phyloP scores from a whole-genome alignment of 2,113 vertebrate genomes.

The Lontra canadensis region DNA sequence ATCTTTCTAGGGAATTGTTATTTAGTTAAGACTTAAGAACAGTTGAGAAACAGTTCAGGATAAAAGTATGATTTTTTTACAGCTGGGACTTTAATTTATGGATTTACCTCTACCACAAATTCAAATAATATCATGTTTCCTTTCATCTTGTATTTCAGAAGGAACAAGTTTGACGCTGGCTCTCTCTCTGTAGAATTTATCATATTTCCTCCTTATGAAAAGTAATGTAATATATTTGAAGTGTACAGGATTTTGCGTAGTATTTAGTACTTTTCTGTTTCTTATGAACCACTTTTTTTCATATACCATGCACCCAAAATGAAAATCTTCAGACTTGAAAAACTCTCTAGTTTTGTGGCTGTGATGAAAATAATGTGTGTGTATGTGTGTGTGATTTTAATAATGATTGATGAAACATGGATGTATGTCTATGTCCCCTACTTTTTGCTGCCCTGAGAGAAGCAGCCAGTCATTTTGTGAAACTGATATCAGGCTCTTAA shows the following conservation, averaged over 20 bases:
- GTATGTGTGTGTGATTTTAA: not conserved
- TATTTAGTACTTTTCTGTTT: not conserved
- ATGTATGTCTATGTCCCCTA: not conserved
- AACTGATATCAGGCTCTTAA: not conserved
- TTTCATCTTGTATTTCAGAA: not conserved
- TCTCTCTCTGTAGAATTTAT: not conserved
- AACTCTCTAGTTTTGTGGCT: not conserved
- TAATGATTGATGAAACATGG: not conserved
- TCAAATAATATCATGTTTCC: not conserved
- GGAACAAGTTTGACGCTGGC: not conserved
- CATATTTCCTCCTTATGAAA: not conserved
- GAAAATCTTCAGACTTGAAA: not conserved
- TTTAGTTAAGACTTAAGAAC: slow-evolving; percentile 2
- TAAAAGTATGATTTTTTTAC: not conserved
- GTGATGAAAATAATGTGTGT: not conserved
- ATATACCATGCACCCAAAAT: not conserved
- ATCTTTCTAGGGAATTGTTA: not conserved
- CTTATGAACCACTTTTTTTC: not conserved
- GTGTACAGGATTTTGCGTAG: not conserved
- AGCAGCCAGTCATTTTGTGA: not conserved
- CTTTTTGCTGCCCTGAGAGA: not conserved
- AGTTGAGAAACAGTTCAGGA: not conserved
- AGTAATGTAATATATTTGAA: not conserved
- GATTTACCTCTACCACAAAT: not conserved
- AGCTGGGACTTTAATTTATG: not conserved